Conservation (phyloP, 2,888 invertebrate species). For the Azorinus chamasolen region DNA sequence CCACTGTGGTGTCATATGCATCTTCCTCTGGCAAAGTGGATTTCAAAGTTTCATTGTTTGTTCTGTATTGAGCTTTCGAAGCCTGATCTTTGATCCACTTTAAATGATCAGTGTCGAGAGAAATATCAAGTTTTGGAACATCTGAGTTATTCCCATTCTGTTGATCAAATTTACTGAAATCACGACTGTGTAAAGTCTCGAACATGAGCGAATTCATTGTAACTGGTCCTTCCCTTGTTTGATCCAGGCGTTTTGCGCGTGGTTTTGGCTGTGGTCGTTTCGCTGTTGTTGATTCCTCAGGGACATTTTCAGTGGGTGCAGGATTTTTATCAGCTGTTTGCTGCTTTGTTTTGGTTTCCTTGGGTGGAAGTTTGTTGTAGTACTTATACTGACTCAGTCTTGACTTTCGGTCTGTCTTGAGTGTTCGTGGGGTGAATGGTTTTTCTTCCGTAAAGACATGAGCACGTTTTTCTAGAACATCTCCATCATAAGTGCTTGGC, state of each 20-base stretch:
- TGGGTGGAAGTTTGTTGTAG: conserved; percentile 81
- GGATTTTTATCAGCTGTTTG: conserved; percentile 30
- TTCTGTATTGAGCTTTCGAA: conserved; percentile 73
- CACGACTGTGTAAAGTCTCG: conserved; percentile 83
- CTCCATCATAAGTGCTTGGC: conserved; percentile 77
- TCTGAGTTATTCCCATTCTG: conserved; percentile 55
- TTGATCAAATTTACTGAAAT: conserved; percentile 65
- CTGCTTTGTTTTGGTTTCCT: conserved; percentile 19
- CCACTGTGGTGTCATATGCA: conserved; percentile 61
- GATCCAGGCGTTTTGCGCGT: conserved; percentile 52
- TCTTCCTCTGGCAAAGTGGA: conserved; percentile 54
- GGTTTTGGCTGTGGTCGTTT: conserved; percentile 64
- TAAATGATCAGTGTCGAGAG: conserved; percentile 84
- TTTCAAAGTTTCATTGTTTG: conserved; percentile 62
- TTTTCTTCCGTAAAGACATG: conserved; percentile 84
- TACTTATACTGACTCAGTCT: conserved; percentile 82
- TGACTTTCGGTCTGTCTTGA: conserved; percentile 82
- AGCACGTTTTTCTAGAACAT: conserved; percentile 80
- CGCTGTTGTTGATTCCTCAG: conserved; percentile 21
- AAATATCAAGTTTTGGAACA: conserved; percentile 84
- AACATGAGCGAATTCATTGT: conserved; percentile 75
- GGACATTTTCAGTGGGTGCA: conserved; percentile 4
- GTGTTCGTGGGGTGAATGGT: conserved; percentile 84
- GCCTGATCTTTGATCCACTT: conserved; percentile 84
- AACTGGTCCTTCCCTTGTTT: conserved; percentile 59